These are phyloP conservation scores for Acipenser transmontanus DNA, from an alignment of 2,797 vertebrate species.

Conservation along the genomic window DNA sequence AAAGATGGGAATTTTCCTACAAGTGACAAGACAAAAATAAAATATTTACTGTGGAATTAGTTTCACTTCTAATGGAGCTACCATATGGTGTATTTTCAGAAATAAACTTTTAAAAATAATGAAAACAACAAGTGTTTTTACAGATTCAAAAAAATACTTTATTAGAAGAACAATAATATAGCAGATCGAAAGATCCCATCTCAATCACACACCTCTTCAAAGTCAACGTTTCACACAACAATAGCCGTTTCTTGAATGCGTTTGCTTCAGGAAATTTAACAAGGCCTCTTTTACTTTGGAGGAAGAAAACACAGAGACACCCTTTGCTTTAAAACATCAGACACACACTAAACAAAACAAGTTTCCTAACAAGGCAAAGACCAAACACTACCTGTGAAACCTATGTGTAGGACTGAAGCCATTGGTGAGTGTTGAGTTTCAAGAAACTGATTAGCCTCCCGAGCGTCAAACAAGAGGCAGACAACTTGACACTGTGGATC, in stretches of 20 bases:
- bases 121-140: background rate
- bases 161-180: constrained; percentile 60
- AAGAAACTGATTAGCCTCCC: too few relatives aligned
- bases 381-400: too few relatives aligned
- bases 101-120: too few relatives aligned
- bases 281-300: constrained; percentile 22
- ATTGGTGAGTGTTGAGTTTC: too few relatives aligned
- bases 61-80: too few relatives aligned
- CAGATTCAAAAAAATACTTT: constrained; percentile 52
- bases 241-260: constrained; percentile 1
- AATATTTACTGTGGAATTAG: too few relatives aligned
- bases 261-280: constrained; percentile 15
- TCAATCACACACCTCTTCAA: constrained; percentile 52
- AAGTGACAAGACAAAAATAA: too few relatives aligned
- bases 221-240: constrained; percentile 36
- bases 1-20: too few relatives aligned
- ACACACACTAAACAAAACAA: background rate
- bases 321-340: constrained; percentile 9
- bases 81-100: too few relatives aligned
- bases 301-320: constrained; percentile 11
- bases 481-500: too few relatives aligned
- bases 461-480: too few relatives aligned
- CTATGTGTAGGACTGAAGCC: too few relatives aligned
- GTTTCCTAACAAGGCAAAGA: background rate
- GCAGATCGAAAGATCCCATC: constrained; percentile 67